phyloP scores from a whole-genome alignment of 2,888 invertebrate species.

The Synanthedon vespiformis region DNA sequence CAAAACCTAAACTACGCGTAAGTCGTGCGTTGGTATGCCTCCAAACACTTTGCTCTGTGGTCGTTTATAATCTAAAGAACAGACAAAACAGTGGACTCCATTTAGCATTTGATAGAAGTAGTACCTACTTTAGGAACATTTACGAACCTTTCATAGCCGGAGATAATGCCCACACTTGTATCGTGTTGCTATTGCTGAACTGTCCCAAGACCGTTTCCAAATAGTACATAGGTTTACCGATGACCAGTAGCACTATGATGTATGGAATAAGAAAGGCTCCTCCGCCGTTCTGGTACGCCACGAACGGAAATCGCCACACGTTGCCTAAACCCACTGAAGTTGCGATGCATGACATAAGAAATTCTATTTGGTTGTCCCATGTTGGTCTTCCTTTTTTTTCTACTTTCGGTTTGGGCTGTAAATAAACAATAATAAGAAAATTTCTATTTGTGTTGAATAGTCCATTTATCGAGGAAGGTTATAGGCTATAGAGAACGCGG shows the following conservation, averaged over 20 bases:
- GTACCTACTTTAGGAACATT: neutral
- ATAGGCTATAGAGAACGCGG: no score
- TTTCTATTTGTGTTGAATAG: no score
- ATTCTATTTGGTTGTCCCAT: constrained; percentile 78
- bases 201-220: constrained; percentile 87
- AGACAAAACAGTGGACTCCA: no score
- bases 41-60: no score
- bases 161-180: constrained; percentile 75
- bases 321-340: constrained; percentile 80
- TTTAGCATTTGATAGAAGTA: no score
- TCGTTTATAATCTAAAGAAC: no score
- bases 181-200: constrained; percentile 83
- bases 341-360: constrained; percentile 80
- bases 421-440: no score
- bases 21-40: no score
- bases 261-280: constrained; percentile 82
- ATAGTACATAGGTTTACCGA: constrained; percentile 86
- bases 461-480: no score
- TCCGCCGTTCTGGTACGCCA: constrained; percentile 79
- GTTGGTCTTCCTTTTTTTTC: constrained; percentile 27
- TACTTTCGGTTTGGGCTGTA: neutral
- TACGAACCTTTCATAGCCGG: constrained; percentile 82
- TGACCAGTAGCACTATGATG: constrained; percentile 74
- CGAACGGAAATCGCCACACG: constrained; percentile 73
- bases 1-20: no score